Conservation (phyloP, 64 coral and sea anemone genomes). For the Trachythela sp. region DNA sequence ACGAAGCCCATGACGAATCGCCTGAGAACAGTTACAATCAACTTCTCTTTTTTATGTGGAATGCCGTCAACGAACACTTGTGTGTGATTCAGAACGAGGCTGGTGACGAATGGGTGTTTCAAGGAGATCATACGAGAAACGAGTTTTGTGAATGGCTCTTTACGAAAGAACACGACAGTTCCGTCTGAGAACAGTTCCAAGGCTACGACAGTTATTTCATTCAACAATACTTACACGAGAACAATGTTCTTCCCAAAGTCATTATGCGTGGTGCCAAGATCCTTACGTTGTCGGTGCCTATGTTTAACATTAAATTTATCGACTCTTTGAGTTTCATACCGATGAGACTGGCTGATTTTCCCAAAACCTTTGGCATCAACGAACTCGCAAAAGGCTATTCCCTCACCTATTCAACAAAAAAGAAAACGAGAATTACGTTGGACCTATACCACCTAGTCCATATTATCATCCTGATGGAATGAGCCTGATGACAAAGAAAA, state of each 20-base stretch:
- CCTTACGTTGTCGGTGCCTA: background rate
- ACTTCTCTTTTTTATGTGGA: no score
- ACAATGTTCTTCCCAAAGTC: background rate
- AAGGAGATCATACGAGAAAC: no score
- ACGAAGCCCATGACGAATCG: no score
- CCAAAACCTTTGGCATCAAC: background rate
- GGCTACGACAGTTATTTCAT: background rate
- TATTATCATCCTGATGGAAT: background rate
- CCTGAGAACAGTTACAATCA: no score
- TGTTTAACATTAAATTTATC: background rate
- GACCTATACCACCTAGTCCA: background rate
- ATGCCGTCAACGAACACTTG: no score
- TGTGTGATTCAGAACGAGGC: no score
- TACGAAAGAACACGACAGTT: no score
- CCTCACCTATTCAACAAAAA: background rate
- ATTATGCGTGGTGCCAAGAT: background rate
- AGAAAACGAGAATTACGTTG: background rate
- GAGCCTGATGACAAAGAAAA: background rate
- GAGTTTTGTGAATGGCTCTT: no score
- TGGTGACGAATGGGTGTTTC: no score
- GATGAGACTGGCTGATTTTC: background rate
- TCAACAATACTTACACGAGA: background rate
- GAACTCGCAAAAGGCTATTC: background rate
- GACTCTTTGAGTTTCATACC: background rate
- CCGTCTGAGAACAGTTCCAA: background rate